Base-by-base conservation (phyloP, 2,113 vertebrate species). In the Poeciliopsis occidentalis region DNA sequence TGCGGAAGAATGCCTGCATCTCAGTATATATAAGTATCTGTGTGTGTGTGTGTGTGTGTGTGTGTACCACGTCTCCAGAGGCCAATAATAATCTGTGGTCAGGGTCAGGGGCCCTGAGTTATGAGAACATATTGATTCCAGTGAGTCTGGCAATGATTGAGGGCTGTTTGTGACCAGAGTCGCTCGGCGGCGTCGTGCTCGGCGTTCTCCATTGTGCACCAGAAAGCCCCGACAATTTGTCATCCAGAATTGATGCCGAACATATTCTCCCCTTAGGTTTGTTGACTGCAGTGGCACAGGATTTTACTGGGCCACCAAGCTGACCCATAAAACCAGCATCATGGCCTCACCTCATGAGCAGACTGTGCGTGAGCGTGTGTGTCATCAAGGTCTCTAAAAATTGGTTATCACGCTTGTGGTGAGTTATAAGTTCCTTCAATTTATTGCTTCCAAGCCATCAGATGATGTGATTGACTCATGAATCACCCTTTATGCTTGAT, bases 61-160 rank as follows among this genome's bases (percentile, higher is more conserved):
- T 37, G 71, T 47, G 0, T 30, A 51, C 11, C 71, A 71, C 1
- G 24, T 83, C 80, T 67, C 80, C 80, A 27, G 76, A 41, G 64
- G 80, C 39, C 60, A 69, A 39, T 79, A 86, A 83, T 80, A 87
- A 85, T 75, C 72, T 34, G 83, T 3, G 31, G 74, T 80, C 83
- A 65, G 79, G 84, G 81, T 87, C 80, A 73, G 79, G 26, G 67
- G 34, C 69, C 63, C 57, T 67, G 76, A 86, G 76, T 86, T 86
- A 79, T 77, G 82, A 79, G 75, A 66, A 72, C 5, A 4, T 84
- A 90, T 91, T 60, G 87, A 89, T 89, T 81, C 75, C 69, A 41
- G 30, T 2, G 19, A 66, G 75, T 65, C 71, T 71, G 27, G 73
- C 67, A 34, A 67, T 86, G 88, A 90, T 80, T 76, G 84, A 79